A percentile compares a stretch with the other conserved stretches of the same genome.
phyloP scores from a whole-genome alignment of 2,797 vertebrate genomes.

The Myoxocephalus aenaeus region DNA sequence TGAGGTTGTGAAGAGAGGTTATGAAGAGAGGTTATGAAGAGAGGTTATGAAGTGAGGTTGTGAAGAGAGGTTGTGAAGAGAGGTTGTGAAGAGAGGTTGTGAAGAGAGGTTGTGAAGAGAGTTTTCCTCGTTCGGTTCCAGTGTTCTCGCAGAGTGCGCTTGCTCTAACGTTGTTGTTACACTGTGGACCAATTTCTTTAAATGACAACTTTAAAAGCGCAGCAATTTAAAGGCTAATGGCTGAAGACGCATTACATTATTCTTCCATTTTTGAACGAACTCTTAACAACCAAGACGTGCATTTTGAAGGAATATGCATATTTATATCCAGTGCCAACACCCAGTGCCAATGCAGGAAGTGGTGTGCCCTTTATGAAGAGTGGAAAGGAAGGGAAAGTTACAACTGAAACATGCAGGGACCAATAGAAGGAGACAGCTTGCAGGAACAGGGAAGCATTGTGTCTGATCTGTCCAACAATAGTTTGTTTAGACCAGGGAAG shows the following conservation, averaged over 20 bases:
- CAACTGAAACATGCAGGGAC: not conserved
- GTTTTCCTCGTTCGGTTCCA: conserved; percentile 20
- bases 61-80: too few species aligned
- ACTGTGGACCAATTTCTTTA: not conserved
- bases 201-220: not conserved
- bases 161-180: not conserved
- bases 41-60: too few species aligned
- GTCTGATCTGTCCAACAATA: too few species aligned
- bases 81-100: too few species aligned
- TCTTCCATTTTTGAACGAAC: conserved; percentile 2
- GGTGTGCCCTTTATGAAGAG: not conserved
- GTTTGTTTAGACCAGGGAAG: too few species aligned
- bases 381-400: not conserved
- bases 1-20: too few species aligned
- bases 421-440: too few species aligned
- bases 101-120: too few species aligned
- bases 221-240: not conserved
- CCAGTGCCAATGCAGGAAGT: not conserved
- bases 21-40: too few species aligned
- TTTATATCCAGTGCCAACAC: not conserved
- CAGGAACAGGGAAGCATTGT: too few species aligned
- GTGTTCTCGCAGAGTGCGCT: conserved; percentile 23
- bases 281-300: not conserved
- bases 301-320: not conserved
- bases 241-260: not conserved